Percentiles rank a stretch among this genome's conserved stretches.
Evolutionary conservation across 2,113 vertebrate genomes (phyloP).

Genomic region (Elgaria multicarinata): DNA sequence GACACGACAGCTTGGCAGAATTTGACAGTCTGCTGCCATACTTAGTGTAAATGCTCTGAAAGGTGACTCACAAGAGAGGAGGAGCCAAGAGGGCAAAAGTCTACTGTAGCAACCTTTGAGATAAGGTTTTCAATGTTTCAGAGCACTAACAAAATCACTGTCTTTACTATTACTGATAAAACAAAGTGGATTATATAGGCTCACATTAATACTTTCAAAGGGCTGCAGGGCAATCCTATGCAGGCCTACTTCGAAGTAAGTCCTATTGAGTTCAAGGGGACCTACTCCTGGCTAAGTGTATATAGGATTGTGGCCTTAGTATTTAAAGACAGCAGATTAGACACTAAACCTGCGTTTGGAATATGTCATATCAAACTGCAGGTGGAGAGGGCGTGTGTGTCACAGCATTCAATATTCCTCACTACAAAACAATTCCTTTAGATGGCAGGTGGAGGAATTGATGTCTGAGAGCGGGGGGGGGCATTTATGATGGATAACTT

Average conservation of each 20-base stretch:
- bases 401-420: neutral
- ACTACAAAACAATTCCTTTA: neutral
- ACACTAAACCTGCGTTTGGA: neutral
- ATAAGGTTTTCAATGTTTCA: slow-evolving; percentile 44
- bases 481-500: neutral
- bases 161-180: neutral
- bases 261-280: neutral
- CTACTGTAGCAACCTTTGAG: neutral
- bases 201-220: neutral
- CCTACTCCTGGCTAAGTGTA: neutral
- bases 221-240: neutral
- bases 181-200: rapidly evolving
- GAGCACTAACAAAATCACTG: neutral
- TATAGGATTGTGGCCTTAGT: neutral
- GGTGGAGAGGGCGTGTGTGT: neutral
- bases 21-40: neutral
- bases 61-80: slow-evolving; percentile 52
- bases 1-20: neutral
- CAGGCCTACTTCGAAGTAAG: neutral
- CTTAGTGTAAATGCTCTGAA: slow-evolving; percentile 14
- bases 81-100: slow-evolving; percentile 53
- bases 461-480: neutral
- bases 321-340: neutral
- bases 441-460: neutral
- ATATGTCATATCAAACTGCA: neutral